These are phyloP conservation scores for Pardalotus punctatus DNA, from an alignment of 2,113 vertebrate species.

Conservation along the genomic window DNA sequence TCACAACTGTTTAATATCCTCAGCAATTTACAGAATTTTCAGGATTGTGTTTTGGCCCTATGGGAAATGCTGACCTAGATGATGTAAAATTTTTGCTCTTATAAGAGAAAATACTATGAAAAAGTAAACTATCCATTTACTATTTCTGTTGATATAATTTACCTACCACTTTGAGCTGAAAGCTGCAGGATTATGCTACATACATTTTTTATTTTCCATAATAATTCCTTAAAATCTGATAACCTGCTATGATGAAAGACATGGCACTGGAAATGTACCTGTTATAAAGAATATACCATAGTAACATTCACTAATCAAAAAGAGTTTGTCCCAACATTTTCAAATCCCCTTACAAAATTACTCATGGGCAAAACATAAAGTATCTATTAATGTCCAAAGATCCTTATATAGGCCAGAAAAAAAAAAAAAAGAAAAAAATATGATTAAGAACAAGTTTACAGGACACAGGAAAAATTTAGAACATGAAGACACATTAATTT, in stretches of 20 bases:
- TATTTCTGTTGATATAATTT: background rate
- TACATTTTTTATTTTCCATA: background rate
- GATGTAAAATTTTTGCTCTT: conserved; percentile 39
- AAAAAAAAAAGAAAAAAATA: no score
- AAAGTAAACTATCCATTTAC: background rate
- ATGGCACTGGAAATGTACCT: background rate
- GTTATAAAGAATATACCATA: background rate
- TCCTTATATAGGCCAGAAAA: background rate
- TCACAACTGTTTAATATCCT: conserved; percentile 67
- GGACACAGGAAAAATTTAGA: background rate
- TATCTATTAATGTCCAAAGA: background rate
- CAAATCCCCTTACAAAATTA: background rate
- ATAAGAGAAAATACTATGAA: conserved; percentile 18
- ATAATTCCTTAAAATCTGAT: background rate
- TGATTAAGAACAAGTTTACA: background rate
- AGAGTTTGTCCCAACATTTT: background rate
- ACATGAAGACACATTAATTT: background rate
- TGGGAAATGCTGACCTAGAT: conserved; percentile 54
- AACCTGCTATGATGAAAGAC: background rate
- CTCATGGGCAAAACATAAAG: background rate
- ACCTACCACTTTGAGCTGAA: background rate
- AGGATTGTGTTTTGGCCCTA: conserved; percentile 45
- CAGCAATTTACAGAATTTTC: conserved; percentile 64
- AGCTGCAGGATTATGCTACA: background rate
- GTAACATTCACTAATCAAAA: background rate